Base-by-base conservation (phyloP, 2,797 vertebrate species). In the Micromesistius poutassou region DNA sequence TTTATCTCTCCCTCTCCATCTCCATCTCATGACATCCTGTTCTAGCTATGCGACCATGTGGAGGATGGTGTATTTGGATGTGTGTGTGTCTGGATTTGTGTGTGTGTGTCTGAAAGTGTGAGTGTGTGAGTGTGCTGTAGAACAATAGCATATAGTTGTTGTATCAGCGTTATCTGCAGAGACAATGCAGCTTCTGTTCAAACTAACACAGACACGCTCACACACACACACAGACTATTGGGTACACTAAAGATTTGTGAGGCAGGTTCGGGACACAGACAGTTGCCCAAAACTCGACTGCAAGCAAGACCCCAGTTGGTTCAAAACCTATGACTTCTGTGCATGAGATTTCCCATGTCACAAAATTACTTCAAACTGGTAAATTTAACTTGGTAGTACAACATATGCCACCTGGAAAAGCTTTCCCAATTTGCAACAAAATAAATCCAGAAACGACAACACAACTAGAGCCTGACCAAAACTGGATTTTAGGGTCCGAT, bases 101-200 rank as follows among this genome's bases (percentile, higher is more conserved):
- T 55, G 50, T 22, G 14, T 50, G 46, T 16, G 79, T 50, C 73
- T 72, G 50, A 68, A 35, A 28, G 77, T 79, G 80, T 31, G 72
- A 14, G 74, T 71, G 74, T 22, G 42, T 70, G 74, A 55, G 81
- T 38, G 76, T 40, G 28, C 7, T 79, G 85, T 74, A 77, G 85
- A 86, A 94, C 93, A 94, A 94, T 90, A 91, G 91, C 77, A 82
- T 81, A 81, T 87, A 87, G 87, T 84, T 86, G 92, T 91, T 85
- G 87, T 86, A 87, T 94, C 92, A 93, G 92, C 92, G 31, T 87
- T 91, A 91, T 92, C 84, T 86, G 80, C 84, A 66, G 55, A 83
- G 83, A 94, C 93, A 94, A 94, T 92, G 92, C 89, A 25, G 80
- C 85, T 76, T 88, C 89, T 94, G 89, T 94, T 93, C 80, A 90